A percentile compares a stretch with the other conserved stretches of the same genome.
phyloP scores from a whole-genome alignment of 2,797 vertebrate genomes.

The Sternarchorhynchus goeldii region DNA sequence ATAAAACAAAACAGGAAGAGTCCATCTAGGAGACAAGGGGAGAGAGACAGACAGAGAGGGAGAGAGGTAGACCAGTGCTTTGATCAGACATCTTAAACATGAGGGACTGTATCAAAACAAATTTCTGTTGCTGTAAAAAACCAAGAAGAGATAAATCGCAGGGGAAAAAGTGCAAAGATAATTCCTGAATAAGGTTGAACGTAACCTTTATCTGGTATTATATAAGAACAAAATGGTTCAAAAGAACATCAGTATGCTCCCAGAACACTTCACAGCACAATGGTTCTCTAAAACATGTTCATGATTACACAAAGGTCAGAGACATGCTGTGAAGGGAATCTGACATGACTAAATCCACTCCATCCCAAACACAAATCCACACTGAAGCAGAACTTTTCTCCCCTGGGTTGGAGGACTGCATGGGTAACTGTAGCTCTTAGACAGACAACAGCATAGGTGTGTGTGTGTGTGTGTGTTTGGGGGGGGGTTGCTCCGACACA shows the following conservation, averaged over 20 bases:
- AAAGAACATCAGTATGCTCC: background rate
- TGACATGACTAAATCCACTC: background rate
- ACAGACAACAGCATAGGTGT: too few relatives aligned
- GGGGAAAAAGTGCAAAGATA: background rate
- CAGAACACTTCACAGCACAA: background rate
- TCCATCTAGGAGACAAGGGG: background rate
- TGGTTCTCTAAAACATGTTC: background rate
- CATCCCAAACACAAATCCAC: constrained; percentile 6
- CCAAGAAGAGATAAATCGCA: background rate
- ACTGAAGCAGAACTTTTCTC: background rate
- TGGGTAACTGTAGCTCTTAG: background rate
- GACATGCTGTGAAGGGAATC: background rate
- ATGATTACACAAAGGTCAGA: background rate
- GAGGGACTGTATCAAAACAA: background rate
- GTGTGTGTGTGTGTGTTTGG: too few relatives aligned
- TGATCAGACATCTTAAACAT: background rate
- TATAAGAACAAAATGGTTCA: background rate
- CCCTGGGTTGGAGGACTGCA: background rate
- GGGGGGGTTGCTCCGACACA: too few relatives aligned
- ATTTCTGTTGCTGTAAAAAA: background rate
- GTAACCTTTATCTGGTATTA: background rate
- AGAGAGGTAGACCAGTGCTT: background rate
- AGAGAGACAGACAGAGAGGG: too few relatives aligned
- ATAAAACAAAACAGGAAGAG: background rate
- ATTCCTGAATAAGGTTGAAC: background rate